Percentiles rank a stretch among this genome's conserved stretches.
Evolutionary conservation across 2,888 invertebrate species (phyloP).

Genomic region (Tipula lateralis): DNA sequence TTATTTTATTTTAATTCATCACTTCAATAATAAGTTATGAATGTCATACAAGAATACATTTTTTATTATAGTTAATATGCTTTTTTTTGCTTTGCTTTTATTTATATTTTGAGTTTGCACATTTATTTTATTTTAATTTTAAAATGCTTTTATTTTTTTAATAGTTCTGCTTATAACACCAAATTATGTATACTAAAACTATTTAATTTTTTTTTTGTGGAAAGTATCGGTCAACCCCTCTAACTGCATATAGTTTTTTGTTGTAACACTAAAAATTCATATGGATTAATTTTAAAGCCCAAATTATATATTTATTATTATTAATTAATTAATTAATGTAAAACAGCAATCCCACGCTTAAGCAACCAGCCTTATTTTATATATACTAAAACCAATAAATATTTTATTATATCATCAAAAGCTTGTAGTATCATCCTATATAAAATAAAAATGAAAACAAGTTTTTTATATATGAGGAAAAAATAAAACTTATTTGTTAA

Average conservation of each 20-base stretch:
- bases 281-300: constrained; percentile 4
- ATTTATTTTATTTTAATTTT: constrained; percentile 2
- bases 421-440: constrained; percentile 26
- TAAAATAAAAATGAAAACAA: constrained; percentile 28
- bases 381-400: constrained; percentile 21
- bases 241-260: neutral
- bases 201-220: neutral
- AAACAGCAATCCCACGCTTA: constrained; percentile 29
- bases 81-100: constrained; percentile 14
- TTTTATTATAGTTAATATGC: neutral
- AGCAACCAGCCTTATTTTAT: constrained; percentile 32
- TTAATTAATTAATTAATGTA: neutral
- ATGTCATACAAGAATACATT: neutral
- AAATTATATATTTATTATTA: neutral
- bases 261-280: neutral
- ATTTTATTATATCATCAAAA: constrained; percentile 7
- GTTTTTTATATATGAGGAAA: constrained; percentile 20
- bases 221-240: neutral
- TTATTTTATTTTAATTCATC: neutral
- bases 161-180: neutral
- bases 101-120: neutral
- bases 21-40: neutral
- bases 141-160: neutral
- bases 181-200: neutral
- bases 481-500: neutral